Conservation (phyloP, 2,888 invertebrate species). For the Rhogogaster chlorosoma region DNA sequence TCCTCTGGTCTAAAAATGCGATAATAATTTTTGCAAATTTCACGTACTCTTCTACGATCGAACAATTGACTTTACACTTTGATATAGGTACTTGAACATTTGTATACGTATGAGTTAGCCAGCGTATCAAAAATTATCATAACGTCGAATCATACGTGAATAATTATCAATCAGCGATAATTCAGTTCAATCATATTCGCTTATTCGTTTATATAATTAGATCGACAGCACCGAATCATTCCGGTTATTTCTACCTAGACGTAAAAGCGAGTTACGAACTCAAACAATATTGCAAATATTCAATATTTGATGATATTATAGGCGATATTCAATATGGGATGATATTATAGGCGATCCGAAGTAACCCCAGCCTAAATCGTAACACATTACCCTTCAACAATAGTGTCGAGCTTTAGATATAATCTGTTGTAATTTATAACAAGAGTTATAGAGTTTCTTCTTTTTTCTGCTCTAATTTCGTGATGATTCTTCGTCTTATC, state of each 20-base stretch:
- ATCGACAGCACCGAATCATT: background rate
- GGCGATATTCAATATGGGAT: too few relatives aligned
- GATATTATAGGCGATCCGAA: background rate
- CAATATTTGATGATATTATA: background rate
- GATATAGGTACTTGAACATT: background rate
- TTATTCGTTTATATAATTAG: too few relatives aligned
- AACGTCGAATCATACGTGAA: background rate
- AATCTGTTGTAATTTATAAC: background rate
- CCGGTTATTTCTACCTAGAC: background rate
- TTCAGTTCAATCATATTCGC: background rate
- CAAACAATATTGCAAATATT: background rate
- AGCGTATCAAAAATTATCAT: background rate
- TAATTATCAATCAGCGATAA: background rate
- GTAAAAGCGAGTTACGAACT: background rate
- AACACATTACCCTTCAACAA: background rate
- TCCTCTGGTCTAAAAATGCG: background rate
- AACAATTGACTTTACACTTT: background rate
- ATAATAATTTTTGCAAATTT: background rate
- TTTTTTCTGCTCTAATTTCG: background rate
- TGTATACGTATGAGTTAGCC: background rate
- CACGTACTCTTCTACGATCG: background rate
- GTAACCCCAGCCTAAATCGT: background rate
- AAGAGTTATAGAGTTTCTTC: background rate
- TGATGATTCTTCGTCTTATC: background rate
- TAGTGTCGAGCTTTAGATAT: background rate